phyloP scores from a whole-genome alignment of 2,113 vertebrate genomes.

The Monarcha castaneiventris region DNA sequence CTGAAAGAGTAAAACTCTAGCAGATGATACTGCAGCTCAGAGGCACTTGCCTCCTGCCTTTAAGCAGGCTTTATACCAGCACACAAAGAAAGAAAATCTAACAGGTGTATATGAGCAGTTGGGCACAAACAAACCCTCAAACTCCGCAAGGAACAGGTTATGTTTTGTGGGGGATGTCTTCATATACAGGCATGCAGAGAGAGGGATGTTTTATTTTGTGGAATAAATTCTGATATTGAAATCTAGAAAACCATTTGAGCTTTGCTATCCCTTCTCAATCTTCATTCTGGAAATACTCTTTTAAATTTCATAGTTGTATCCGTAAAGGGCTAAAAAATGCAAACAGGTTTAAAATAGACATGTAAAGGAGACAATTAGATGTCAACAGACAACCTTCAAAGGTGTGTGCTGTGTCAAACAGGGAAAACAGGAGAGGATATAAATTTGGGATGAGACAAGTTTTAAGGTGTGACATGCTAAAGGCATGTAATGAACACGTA shows the following conservation, averaged over 20 bases:
- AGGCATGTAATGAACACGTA: background rate
- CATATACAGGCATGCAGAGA: background rate
- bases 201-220: accelerated
- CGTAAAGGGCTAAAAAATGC: background rate
- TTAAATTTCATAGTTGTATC: background rate
- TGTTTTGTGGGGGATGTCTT: background rate
- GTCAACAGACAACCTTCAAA: background rate
- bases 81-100: background rate
- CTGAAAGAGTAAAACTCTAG: background rate
- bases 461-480: background rate
- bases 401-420: background rate
- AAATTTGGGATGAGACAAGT: background rate
- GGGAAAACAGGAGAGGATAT: background rate
- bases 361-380: background rate
- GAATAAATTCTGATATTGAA: background rate
- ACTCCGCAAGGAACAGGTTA: background rate
- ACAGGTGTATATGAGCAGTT: background rate
- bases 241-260: background rate
- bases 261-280: background rate
- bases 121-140: background rate
- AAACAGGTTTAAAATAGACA: background rate
- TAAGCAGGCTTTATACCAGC: background rate
- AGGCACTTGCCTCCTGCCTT: background rate
- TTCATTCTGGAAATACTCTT: background rate
- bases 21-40: background rate